Percentiles rank a stretch among this genome's conserved stretches.
Conservation (phyloP, 2,888 invertebrate species). For the Brenthis ino region DNA sequence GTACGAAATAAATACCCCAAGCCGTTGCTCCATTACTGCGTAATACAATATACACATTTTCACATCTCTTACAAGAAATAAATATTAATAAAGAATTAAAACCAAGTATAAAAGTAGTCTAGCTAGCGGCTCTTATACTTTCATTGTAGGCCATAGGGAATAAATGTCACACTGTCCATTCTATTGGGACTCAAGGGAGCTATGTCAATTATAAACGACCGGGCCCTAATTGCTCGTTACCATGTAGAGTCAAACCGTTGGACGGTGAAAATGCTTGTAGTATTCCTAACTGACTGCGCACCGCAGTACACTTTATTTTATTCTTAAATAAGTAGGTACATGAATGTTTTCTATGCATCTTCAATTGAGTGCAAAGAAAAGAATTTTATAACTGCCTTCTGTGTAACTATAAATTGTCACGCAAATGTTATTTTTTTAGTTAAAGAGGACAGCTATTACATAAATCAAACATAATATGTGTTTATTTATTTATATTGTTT, state of each 20-base stretch:
- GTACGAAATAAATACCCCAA: no score
- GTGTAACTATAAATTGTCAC: no score
- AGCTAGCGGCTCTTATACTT: conserved; percentile 1
- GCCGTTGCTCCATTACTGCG: no score
- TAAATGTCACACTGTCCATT: conserved; percentile 39
- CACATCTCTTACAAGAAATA: no score
- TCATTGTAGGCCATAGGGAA: conserved; percentile 21
- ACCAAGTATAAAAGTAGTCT: not conserved
- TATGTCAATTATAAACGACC: conserved; percentile 71
- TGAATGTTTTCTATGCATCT: not conserved
- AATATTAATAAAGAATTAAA: no score
- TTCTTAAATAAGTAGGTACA: not conserved
- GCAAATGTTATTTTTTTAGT: no score
- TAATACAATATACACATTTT: no score
- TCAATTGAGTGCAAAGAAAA: not conserved
- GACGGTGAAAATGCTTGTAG: conserved; percentile 39
- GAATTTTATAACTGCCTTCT: not conserved
- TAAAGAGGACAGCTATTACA: no score
- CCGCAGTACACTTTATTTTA: not conserved
- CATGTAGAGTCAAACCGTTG: conserved; percentile 45
- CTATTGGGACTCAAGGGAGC: conserved; percentile 48
- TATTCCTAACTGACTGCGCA: conserved; percentile 19
- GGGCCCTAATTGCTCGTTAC: conserved; percentile 70
- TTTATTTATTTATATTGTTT: no score
- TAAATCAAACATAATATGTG: no score